phyloP scores from a whole-genome alignment of 2,797 vertebrate genomes.

The Erithacus rubecula region DNA sequence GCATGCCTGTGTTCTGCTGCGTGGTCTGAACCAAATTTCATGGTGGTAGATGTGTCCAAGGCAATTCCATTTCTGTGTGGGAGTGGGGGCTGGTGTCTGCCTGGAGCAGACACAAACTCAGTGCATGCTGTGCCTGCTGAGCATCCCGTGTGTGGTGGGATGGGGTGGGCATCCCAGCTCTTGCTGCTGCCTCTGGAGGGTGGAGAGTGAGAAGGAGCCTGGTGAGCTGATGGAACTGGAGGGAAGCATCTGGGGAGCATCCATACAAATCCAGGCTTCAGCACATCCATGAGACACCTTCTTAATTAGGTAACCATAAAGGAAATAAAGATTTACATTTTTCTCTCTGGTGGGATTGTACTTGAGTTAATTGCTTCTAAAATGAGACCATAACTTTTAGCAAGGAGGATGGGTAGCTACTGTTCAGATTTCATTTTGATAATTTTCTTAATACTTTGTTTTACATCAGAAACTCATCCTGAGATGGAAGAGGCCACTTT shows the following conservation, averaged over 20 bases:
- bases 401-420: neutral
- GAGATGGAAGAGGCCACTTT: neutral
- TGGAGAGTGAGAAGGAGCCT: fast-evolving
- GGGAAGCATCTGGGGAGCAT: neutral
- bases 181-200: fast-evolving
- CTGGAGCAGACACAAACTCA: neutral
- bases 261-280: neutral
- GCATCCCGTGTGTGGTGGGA: neutral
- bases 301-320: neutral
- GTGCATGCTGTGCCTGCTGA: neutral
- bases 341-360: neutral
- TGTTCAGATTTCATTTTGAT: neutral
- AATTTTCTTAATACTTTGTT: neutral
- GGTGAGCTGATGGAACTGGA: neutral
- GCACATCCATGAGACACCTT: neutral
- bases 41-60: neutral
- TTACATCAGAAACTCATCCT: neutral
- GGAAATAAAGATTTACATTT: neutral
- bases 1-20: neutral
- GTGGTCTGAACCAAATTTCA: neutral
- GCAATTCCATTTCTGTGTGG: neutral
- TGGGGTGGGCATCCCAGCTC: neutral
- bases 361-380: neutral
- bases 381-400: neutral
- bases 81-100: neutral